Conservation (phyloP, 2,888 invertebrate genomes). For the Athrips mouffetella region DNA sequence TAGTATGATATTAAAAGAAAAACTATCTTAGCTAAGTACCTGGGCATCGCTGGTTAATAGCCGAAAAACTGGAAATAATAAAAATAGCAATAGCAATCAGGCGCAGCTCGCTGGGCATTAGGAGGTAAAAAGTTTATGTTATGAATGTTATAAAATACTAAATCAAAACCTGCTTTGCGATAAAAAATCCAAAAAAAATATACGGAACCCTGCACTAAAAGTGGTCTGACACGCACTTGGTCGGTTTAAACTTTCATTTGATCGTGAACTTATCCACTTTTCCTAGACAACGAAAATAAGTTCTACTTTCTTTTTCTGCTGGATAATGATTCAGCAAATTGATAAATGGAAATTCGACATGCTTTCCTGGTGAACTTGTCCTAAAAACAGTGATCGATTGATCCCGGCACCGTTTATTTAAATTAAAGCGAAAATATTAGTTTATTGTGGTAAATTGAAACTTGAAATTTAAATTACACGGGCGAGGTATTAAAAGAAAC, state of each 20-base stretch:
- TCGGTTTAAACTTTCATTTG: no score
- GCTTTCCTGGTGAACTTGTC: conserved; percentile 28
- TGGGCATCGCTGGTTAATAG: no score
- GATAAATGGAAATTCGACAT: neutral
- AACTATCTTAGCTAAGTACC: no score
- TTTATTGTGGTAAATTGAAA: conserved; percentile 53
- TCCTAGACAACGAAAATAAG: neutral
- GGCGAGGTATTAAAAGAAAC: conserved; percentile 65
- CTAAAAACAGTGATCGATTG: conserved; percentile 41
- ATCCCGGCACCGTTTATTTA: conserved; percentile 52
- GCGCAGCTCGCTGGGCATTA: no score
- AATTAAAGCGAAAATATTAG: conserved; percentile 38
- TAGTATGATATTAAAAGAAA: no score
- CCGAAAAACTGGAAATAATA: no score
- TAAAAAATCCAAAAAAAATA: neutral
- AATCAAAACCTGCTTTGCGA: neutral
- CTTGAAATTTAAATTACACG: conserved; percentile 66
- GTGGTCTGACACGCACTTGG: no score
- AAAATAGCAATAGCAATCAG: no score
- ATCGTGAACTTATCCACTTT: no score
- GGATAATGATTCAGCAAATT: conserved; percentile 12
- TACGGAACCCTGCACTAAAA: no score
- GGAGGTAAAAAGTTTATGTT: no score
- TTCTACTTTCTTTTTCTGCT: conserved; percentile 7
- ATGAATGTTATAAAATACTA: no score